Evolutionary conservation across 2,113 vertebrate species (phyloP).

Genomic region (Dasyurus viverrinus): DNA sequence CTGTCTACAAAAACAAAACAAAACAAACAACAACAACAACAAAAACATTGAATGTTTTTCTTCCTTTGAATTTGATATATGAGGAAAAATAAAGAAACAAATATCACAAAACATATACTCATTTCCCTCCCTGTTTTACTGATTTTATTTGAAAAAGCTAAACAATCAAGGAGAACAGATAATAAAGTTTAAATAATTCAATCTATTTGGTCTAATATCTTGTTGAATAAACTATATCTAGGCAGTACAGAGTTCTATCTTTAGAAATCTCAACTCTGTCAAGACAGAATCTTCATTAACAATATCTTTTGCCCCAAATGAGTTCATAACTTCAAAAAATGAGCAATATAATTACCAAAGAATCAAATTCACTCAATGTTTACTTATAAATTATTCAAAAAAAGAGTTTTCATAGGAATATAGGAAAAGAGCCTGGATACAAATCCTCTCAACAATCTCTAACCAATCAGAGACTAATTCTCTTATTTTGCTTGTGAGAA

Average conservation of each 20-base stretch:
- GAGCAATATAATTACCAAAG: not conserved
- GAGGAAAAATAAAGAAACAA: not conserved
- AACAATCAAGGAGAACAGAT: constrained; percentile 35
- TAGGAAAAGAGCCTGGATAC: not conserved
- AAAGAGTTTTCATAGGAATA: not conserved
- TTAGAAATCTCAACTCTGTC: constrained; percentile 32
- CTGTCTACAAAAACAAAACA: not conserved
- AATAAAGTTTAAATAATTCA: constrained; percentile 46
- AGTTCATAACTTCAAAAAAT: constrained; percentile 36
- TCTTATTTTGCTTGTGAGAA: not conserved
- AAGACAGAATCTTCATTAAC: not conserved
- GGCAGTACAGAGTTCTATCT: not conserved
- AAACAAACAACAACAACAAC: no score
- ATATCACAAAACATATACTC: not conserved
- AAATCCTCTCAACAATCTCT: not conserved
- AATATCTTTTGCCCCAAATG: not conserved
- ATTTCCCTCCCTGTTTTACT: not conserved
- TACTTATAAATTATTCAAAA: not conserved
- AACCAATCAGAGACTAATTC: not conserved
- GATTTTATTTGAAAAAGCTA: constrained; percentile 52
- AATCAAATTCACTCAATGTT: not conserved
- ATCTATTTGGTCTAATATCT: not conserved
- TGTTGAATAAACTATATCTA: not conserved
- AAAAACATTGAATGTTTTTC: constrained; percentile 1
- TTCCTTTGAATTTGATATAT: constrained; percentile 60